Base-by-base conservation (phyloP, 2,888 invertebrate species). In the Cheilosia vulpina region DNA sequence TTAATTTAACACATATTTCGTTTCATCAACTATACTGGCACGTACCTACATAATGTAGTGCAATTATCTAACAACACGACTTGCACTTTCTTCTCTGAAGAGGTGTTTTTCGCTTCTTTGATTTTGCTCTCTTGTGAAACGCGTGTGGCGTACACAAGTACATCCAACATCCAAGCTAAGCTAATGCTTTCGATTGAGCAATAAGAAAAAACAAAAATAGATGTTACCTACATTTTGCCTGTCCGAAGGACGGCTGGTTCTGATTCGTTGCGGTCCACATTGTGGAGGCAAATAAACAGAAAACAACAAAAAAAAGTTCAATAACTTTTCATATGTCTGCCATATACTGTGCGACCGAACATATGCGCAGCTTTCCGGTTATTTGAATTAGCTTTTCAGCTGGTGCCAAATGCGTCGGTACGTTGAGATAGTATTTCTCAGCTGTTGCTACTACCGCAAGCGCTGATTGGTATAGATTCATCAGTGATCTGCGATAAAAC, bases 221-320 rank as follows among this genome's bases (percentile, higher is more conserved):
- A 52, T 47, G 71, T 79, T 79, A 79, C 71, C 78, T 58, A 65
- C 71, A 63, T 78, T 50, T 66, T 19, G 50, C 58, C 13, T 2
- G 50, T 24, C 19, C 58, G 78, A 79, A 79, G 78, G 78, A 79
- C 78, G 65, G 71, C 34, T 43, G 57, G 78, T 71, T 71, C 69
- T 71, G 57, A 78, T 63, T 50, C 11, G 62, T 41, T 34, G 71
- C 34, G 69, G 63, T 53, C 24, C 60, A 52, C 17, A 55, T 43
- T 34, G 19, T 68, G 52, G 27, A 47, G 19, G 17, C 31, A 60
- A 52, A 53, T 11, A 17, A 11, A 69, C 27, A 21, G 4, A 50
- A 2, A 53, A 21, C n/a, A 75, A 27, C n/a, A 19, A 41, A 45
- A 19, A 58, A 38, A 60, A 50, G 62, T 17, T 72, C 72, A 72